A percentile compares a stretch with the other conserved stretches of the same genome.
These are phyloP conservation scores for Ennomos fuscantarius DNA, from an alignment of 2,888 invertebrate species.

Conservation along the genomic window DNA sequence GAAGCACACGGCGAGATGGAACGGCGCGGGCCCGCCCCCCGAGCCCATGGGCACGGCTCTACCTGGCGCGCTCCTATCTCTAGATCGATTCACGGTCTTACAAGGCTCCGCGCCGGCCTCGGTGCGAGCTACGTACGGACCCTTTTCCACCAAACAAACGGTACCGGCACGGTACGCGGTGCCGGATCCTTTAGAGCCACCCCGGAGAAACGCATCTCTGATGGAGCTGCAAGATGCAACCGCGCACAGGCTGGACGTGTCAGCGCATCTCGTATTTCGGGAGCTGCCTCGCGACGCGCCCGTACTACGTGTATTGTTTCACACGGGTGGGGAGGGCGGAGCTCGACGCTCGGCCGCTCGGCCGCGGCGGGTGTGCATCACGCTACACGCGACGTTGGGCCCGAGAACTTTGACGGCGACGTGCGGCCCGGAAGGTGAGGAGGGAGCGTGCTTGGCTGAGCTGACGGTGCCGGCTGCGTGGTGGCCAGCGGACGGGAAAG, in stretches of 20 bases:
- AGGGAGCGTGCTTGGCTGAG: constrained; percentile 96
- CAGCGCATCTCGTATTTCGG: constrained; percentile 95
- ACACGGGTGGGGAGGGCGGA: constrained; percentile 95
- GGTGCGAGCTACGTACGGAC: constrained; percentile 96
- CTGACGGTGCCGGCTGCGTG: constrained; percentile 95
- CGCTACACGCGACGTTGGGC: constrained; percentile 89
- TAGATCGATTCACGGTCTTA: constrained; percentile 96
- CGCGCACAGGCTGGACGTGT: constrained; percentile 93
- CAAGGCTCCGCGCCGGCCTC: constrained; percentile 96
- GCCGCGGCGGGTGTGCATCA: constrained; percentile 92
- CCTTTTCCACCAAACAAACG: constrained; percentile 97
- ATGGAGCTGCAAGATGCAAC: constrained; percentile 86
- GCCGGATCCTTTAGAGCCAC: constrained; percentile 91
- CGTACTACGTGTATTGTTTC: constrained; percentile 96
- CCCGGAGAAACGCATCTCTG: constrained; percentile 85
- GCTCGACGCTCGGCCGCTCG: constrained; percentile 88
- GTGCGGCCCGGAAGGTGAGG: constrained; percentile 97
- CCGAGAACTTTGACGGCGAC: constrained; percentile 90
- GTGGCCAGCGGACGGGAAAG: constrained; percentile 91
- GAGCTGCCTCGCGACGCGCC: constrained; percentile 95
- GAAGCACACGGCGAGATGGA: constrained; percentile 92
- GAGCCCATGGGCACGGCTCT: constrained; percentile 78
- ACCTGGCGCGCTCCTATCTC: constrained; percentile 90
- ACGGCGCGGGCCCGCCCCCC: constrained; percentile 81
- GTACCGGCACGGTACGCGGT: constrained; percentile 96